These are phyloP conservation scores for Eilema griseolum DNA, from an alignment of 2,888 invertebrate species.

Conservation along the genomic window DNA sequence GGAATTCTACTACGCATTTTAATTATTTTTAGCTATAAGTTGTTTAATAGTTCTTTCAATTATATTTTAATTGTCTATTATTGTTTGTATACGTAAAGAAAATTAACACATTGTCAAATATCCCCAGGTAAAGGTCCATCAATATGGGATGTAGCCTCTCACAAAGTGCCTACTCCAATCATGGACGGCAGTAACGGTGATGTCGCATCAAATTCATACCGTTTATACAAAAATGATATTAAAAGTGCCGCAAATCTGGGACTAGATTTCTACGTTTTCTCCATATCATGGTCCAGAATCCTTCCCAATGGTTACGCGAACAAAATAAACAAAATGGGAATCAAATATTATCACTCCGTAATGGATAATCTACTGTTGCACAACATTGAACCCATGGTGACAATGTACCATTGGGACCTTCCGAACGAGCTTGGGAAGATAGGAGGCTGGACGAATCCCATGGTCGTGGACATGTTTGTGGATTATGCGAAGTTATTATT, in stretches of 20 bases:
- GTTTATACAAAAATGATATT: slow-evolving; percentile 86
- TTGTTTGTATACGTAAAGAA: too few species aligned
- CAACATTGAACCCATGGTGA: slow-evolving; percentile 88
- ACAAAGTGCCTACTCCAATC: slow-evolving; percentile 77
- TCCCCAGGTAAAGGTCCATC: slow-evolving; percentile 83
- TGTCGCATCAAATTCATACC: slow-evolving; percentile 87
- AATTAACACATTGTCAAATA: not conserved
- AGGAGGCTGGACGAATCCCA: slow-evolving; percentile 83
- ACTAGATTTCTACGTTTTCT: slow-evolving; percentile 85
- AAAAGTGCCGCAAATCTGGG: slow-evolving; percentile 77
- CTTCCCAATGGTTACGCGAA: slow-evolving; percentile 86
- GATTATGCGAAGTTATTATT: slow-evolving; percentile 78
- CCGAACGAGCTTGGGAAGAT: slow-evolving; percentile 82
- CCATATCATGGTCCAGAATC: slow-evolving; percentile 88
- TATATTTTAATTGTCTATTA: too few species aligned
- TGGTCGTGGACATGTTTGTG: slow-evolving; percentile 76
- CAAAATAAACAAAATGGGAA: slow-evolving; percentile 83
- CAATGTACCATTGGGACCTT: slow-evolving; percentile 85
- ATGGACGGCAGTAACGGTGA: slow-evolving; percentile 86
- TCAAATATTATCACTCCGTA: slow-evolving; percentile 72
- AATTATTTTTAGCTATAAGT: too few species aligned
- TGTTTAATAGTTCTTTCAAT: too few species aligned
- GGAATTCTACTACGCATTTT: too few species aligned
- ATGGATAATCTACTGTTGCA: slow-evolving; percentile 86
- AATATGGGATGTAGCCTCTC: slow-evolving; percentile 89